Evolutionary conservation across 2,888 invertebrate genomes (phyloP).

Genomic region (Mycalesis mineus): DNA sequence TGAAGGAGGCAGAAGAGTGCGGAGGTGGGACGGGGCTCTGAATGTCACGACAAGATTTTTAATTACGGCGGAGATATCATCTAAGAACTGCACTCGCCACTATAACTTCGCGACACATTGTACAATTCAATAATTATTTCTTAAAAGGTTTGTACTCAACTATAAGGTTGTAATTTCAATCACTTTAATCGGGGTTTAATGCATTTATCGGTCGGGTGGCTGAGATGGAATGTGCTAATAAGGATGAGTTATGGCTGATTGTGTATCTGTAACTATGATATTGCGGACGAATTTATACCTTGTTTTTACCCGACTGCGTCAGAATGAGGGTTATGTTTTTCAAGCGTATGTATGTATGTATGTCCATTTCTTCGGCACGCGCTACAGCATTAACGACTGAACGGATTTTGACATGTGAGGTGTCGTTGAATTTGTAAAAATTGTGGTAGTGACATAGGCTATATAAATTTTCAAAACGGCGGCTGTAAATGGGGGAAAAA

Average conservation of each 20-base stretch:
- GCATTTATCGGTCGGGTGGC: constrained; percentile 21
- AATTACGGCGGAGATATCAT: constrained; percentile 77
- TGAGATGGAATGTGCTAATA: constrained; percentile 4
- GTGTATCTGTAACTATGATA: too few species aligned
- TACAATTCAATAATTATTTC: constrained; percentile 71
- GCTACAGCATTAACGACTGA: too few species aligned
- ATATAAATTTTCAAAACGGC: too few species aligned
- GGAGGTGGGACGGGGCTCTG: constrained; percentile 72
- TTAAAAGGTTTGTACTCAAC: constrained; percentile 37
- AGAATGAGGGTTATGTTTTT: too few species aligned
- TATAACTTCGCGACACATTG: constrained; percentile 60
- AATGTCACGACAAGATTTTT: constrained; percentile 79
- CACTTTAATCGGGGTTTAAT: background rate
- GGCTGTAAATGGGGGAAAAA: too few species aligned
- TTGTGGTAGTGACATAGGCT: too few species aligned
- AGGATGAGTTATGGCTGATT: background rate
- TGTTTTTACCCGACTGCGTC: too few species aligned
- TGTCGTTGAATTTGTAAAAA: too few species aligned
- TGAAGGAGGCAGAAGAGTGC: constrained; percentile 68
- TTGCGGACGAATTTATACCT: too few species aligned
- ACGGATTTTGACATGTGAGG: too few species aligned
- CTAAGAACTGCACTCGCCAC: constrained; percentile 66
- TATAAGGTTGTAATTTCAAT: background rate
- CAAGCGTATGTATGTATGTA: too few species aligned
- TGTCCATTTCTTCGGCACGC: too few species aligned